These are phyloP conservation scores for Cottus gobio DNA, from an alignment of 2,113 vertebrate species.

Conservation along the genomic window DNA sequence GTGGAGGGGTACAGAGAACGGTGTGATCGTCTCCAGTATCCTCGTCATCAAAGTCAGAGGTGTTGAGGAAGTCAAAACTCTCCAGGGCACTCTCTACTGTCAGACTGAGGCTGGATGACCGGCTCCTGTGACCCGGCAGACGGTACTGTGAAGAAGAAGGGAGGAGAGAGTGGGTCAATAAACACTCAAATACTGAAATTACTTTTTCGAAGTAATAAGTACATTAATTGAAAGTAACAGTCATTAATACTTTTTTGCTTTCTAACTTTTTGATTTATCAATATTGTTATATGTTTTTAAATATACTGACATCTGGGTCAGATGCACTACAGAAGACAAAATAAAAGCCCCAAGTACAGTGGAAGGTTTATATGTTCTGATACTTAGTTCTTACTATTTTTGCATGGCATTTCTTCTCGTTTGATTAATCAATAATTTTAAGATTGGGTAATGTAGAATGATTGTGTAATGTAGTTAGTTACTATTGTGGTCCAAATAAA, in stretches of 20 bases:
- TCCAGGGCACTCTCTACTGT: constrained; percentile 97
- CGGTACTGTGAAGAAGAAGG: constrained; percentile 88
- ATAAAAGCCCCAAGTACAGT: not conserved
- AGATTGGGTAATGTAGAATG: no score
- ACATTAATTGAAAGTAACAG: not conserved
- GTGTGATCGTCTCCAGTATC: constrained; percentile 89
- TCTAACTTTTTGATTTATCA: not conserved
- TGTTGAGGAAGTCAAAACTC: constrained; percentile 99
- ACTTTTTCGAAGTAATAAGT: not conserved
- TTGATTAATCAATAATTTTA: not conserved
- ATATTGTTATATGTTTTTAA: not conserved
- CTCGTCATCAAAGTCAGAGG: constrained; percentile 97
- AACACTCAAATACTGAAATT: not conserved
- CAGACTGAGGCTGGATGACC: constrained; percentile 96
- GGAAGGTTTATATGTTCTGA: not conserved
- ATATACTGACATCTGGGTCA: not conserved
- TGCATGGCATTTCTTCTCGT: not conserved
- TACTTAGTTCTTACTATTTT: not conserved
- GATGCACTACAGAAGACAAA: not conserved
- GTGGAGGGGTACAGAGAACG: constrained; percentile 80
- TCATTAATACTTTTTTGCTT: not conserved
- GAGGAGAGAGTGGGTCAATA: not conserved
- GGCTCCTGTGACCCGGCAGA: constrained; percentile 89
- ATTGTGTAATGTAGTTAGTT: not conserved
- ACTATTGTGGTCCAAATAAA: not conserved